Percentiles rank a stretch among this genome's conserved stretches.
Conservation (phyloP, 1,140 invertebrate species). For the Papilio dardanus region DNA sequence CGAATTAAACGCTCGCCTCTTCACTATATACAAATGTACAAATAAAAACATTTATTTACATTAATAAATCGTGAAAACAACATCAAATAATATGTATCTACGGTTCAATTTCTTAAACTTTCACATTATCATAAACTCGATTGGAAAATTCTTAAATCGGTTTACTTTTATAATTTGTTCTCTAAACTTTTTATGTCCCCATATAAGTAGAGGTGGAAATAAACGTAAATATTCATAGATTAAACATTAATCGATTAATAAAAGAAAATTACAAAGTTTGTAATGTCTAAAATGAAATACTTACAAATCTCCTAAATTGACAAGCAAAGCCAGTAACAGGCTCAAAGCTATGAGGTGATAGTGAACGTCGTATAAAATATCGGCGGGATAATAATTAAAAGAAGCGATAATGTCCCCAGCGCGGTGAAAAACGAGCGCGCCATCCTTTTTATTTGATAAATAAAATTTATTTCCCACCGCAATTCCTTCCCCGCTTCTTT, state of each 20-base stretch:
- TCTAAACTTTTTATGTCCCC: too few relatives aligned
- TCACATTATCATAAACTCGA: too few relatives aligned
- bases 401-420: constrained; percentile 78
- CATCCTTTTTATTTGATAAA: constrained; percentile 83
- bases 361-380: constrained; percentile 65
- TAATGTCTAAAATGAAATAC: not conserved
- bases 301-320: not conserved
- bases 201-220: too few relatives aligned
- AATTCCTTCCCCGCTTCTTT: constrained; percentile 66
- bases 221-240: too few relatives aligned
- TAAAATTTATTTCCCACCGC: constrained; percentile 78
- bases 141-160: too few relatives aligned
- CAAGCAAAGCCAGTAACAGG: not conserved
- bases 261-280: not conserved
- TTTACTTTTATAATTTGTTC: too few relatives aligned
- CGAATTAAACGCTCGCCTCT: constrained; percentile 73
- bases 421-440: constrained; percentile 78
- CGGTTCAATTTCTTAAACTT: not conserved
- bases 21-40: constrained; percentile 51
- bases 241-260: too few relatives aligned
- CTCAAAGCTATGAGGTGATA: constrained; percentile 30
- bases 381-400: constrained; percentile 81
- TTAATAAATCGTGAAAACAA: constrained; percentile 20
- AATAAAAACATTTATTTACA: constrained; percentile 6
- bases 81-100: too few relatives aligned